Percentiles rank a stretch among this genome's conserved stretches.
Evolutionary conservation across 35 echinoderm and acorn worm species (phyloP).

Genomic region (Strongylocentrotus purpuratus): DNA sequence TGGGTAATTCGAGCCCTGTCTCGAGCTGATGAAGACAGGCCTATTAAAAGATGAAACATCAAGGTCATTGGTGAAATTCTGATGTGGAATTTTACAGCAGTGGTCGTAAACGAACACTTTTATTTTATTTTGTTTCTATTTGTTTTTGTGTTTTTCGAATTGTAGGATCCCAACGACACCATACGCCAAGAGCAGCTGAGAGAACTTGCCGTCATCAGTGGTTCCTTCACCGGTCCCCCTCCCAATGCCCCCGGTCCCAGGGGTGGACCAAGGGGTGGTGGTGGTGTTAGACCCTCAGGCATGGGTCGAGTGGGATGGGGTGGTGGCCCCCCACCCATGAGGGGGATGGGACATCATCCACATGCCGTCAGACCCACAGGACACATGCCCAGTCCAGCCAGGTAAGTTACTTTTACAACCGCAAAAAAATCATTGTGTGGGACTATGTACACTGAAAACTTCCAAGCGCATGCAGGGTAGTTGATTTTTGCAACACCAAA

Average conservation of each 20-base stretch:
- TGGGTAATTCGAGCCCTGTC: too few relatives aligned
- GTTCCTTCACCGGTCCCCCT: conserved; percentile 52
- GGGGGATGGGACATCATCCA: conserved; percentile 34
- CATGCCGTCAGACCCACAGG: not conserved
- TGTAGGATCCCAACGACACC: conserved; percentile 66
- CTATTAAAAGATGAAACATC: too few relatives aligned
- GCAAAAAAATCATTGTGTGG: not conserved
- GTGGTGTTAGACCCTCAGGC: not conserved
- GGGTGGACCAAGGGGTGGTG: conserved; percentile 47
- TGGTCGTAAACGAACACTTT: too few relatives aligned
- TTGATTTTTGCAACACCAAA: too few relatives aligned
- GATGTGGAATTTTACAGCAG: too few relatives aligned
- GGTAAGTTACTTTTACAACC: not conserved
- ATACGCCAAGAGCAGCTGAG: conserved; percentile 60
- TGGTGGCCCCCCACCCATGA: conserved; percentile 7
- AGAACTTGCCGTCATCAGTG: conserved; percentile 64
- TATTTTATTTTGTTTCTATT: too few relatives aligned
- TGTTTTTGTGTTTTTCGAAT: too few relatives aligned
- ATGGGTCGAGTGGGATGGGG: conserved; percentile 46
- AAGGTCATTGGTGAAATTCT: too few relatives aligned
- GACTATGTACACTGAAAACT: not conserved
- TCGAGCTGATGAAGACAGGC: too few relatives aligned
- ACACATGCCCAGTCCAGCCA: conserved; percentile 33
- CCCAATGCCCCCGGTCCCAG: not conserved
- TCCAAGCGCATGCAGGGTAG: too few relatives aligned